Evolutionary conservation across 2,113 vertebrate species (phyloP).

Genomic region (Lates calcarifer): DNA sequence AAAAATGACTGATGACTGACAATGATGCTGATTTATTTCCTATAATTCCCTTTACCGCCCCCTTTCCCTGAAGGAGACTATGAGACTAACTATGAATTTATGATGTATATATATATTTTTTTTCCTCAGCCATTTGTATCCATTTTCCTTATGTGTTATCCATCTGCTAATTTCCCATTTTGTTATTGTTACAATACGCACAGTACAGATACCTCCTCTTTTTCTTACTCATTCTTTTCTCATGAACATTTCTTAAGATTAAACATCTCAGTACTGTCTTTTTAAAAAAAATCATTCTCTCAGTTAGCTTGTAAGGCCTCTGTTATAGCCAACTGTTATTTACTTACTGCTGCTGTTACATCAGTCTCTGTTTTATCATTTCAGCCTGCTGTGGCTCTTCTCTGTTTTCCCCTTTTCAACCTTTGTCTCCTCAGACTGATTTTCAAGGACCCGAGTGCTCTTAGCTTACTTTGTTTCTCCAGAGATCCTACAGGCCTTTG

Average conservation of each 20-base stretch:
- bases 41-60: too few relatives aligned
- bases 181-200: neutral
- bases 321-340: neutral
- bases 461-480: neutral
- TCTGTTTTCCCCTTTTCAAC: neutral
- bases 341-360: neutral
- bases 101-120: too few relatives aligned
- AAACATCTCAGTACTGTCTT: neutral
- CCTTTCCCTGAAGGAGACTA: neutral
- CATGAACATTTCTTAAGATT: neutral
- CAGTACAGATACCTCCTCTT: neutral
- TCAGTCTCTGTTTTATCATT: neutral
- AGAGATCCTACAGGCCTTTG: neutral
- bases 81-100: too few relatives aligned
- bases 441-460: neutral
- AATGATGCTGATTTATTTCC: neutral
- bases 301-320: neutral
- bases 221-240: neutral
- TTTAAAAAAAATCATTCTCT: neutral
- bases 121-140: conserved; percentile 1
- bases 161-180: neutral
- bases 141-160: neutral
- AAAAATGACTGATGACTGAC: neutral
- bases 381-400: neutral
- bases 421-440: neutral